phyloP scores from a whole-genome alignment of 2,888 invertebrate species.

The Drosophila demipolita region DNA sequence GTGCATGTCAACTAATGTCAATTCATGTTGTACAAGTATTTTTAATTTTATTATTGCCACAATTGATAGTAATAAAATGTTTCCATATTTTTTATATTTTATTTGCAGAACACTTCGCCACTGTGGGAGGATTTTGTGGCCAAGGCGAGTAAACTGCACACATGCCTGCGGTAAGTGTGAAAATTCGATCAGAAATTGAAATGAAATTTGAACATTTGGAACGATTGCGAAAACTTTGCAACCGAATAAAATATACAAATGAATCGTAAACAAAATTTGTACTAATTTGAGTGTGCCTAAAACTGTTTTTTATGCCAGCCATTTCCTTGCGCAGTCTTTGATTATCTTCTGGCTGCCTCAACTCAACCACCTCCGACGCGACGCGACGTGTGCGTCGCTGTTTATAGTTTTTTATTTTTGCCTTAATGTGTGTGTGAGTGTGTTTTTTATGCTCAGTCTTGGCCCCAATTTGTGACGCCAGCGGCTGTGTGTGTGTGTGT shows the following conservation, averaged over 20 bases:
- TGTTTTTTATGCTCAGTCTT: conserved; percentile 64
- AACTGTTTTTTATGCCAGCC: conserved; percentile 41
- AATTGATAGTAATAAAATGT: conserved; percentile 14
- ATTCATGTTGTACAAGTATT: conserved; percentile 11
- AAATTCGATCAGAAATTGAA: conserved; percentile 2
- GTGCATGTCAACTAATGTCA: conserved; percentile 17
- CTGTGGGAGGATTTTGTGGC: conserved; percentile 98
- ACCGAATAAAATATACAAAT: conserved; percentile 19
- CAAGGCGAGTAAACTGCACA: conserved; percentile 97
- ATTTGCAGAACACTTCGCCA: conserved; percentile 93
- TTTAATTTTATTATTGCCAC: conserved; percentile 24
- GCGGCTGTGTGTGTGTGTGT: conserved; percentile 47
- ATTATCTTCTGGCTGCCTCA: conserved; percentile 47
- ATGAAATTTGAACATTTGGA: not conserved
- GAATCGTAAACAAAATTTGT: conserved; percentile 48
- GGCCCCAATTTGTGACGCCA: conserved; percentile 69
- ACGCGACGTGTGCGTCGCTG: conserved; percentile 47
- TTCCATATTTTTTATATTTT: not conserved
- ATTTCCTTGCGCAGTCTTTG: conserved; percentile 50
- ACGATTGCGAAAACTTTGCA: conserved; percentile 42
- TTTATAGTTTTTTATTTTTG: conserved; percentile 52
- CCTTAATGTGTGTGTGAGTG: conserved; percentile 16
- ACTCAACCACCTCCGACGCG: conserved; percentile 48
- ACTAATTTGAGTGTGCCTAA: conserved; percentile 39
- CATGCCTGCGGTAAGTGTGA: conserved; percentile 93